Base-by-base conservation (phyloP, 2,113 vertebrate genomes). In the Rhinogobius similis region DNA sequence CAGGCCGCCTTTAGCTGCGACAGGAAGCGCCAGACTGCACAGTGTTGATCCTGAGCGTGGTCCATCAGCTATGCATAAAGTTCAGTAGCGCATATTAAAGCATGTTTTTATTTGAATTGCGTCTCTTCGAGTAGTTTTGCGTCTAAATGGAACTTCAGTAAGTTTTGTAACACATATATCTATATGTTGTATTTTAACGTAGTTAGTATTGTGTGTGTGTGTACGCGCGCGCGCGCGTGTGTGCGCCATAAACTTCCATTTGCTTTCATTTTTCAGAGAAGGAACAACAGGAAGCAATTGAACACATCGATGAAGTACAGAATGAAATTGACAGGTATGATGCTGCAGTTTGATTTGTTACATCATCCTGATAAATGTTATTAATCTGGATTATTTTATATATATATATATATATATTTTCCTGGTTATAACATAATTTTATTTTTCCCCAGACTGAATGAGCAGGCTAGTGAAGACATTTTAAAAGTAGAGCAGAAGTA, bases 401-500 rank as follows among this genome's bases (percentile, higher is more conserved):
- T 27, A 4, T 10, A 26, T 56, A 11, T 26, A 23, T 41, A 7
- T 4, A 52, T 23, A 43, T 5, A 21, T 32, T 20, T 2, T 27
- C 3, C 3, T 36, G 3, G 3, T 36, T 36, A 3, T 8, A 36
- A 36, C 8, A 36, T 39, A 12, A 41, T 12, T n/a, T 36, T 36
- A n/a, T 26, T 50, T 29, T 62, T 38, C 2, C 63, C 41, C 87
- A 99, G 97, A 96, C 94, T 99, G 93, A 98, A 98, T 73, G 97
- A 99, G 93, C 97, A 98, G 92, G 97, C 97, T 32, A 99, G 97
- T 73, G 97, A 99, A 95, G 97, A 99, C 93, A 99, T 99, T 84
- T 95, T 99, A 92, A 99, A 99, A 96, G 97, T 99, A 93, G 97
- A 99, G 95, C 97, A 99, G 93, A 98, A 99, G 94, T 99, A 98